Conservation (phyloP, 2,888 invertebrate genomes). For the Helicoverpa assulta region DNA sequence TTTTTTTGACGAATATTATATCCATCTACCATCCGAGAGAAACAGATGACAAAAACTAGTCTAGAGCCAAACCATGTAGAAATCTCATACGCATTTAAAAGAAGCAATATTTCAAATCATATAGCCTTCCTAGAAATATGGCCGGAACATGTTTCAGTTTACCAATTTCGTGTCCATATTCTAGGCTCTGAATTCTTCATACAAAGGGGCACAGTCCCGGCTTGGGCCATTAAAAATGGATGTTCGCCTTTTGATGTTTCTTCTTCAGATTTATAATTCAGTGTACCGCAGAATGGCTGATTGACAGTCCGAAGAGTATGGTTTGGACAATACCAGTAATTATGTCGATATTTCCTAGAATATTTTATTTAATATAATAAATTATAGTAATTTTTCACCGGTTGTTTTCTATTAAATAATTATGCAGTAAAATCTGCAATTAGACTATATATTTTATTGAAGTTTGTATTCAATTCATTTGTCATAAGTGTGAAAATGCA, state of each 20-base stretch:
- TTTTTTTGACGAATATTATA: neutral
- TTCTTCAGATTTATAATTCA: slow-evolving; percentile 64
- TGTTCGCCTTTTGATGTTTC: slow-evolving; percentile 53
- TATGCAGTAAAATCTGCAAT: neutral
- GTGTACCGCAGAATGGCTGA: slow-evolving; percentile 67
- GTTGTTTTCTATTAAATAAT: too few species aligned
- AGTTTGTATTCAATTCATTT: slow-evolving; percentile 39
- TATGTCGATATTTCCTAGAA: slow-evolving; percentile 11
- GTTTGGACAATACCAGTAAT: slow-evolving; percentile 43
- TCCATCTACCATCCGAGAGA: neutral
- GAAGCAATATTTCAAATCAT: slow-evolving; percentile 54
- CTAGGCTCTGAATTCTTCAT: slow-evolving; percentile 63
- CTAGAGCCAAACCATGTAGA: slow-evolving; percentile 25
- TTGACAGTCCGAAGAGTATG: slow-evolving; percentile 66
- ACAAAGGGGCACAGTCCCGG: slow-evolving; percentile 45
- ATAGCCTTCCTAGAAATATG: slow-evolving; percentile 47
- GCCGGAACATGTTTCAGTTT: slow-evolving; percentile 51
- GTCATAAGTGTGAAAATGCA: slow-evolving; percentile 33
- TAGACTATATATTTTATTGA: neutral
- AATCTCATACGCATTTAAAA: slow-evolving; percentile 43
- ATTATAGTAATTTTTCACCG: slow-evolving; percentile 1
- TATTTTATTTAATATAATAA: slow-evolving; percentile 5
- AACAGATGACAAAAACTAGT: slow-evolving; percentile 15
- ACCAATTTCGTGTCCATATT: slow-evolving; percentile 45
- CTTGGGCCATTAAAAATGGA: slow-evolving; percentile 69